Evolutionary conservation across 2,888 invertebrate species (phyloP).

Genomic region (Metellina segmentata): DNA sequence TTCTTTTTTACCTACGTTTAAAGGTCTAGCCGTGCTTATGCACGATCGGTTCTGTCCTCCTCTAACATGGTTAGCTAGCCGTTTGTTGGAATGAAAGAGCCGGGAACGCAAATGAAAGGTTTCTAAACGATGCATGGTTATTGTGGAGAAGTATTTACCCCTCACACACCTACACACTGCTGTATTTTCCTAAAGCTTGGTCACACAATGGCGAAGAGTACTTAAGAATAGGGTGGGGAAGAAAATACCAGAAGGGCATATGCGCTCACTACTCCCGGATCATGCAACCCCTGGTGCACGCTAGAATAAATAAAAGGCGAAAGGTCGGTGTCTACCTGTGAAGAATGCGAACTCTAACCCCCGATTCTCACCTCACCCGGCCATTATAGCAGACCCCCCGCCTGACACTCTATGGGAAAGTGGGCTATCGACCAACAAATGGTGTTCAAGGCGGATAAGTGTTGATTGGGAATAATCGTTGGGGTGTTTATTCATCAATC

Average conservation of each 20-base stretch:
- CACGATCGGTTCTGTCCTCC: no score
- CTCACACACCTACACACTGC: not conserved
- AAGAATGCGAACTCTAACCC: slow-evolving; percentile 65
- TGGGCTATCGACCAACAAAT: slow-evolving; percentile 10
- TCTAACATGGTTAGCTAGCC: no score
- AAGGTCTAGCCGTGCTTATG: no score
- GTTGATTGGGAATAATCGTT: not conserved
- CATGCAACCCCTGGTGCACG: slow-evolving; percentile 42
- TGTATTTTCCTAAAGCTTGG: not conserved
- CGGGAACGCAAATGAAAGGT: no score
- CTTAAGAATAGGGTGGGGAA: not conserved
- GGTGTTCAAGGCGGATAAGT: not conserved
- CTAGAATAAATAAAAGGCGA: slow-evolving; percentile 56
- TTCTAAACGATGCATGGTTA: no score
- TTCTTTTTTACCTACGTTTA: no score
- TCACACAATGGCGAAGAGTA: slow-evolving; percentile 18
- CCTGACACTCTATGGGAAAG: slow-evolving; percentile 32
- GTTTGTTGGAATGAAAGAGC: no score
- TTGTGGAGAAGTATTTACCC: not conserved
- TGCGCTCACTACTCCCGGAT: slow-evolving; percentile 27
- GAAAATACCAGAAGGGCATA: not conserved
- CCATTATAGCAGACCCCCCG: slow-evolving; percentile 49
- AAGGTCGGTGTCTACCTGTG: slow-evolving; percentile 47
- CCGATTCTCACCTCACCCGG: slow-evolving; percentile 59
- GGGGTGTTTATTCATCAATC: not conserved